phyloP scores from a whole-genome alignment of 37 sponge, comb jelly and placozoan species.

The Theonella swinhoei region DNA sequence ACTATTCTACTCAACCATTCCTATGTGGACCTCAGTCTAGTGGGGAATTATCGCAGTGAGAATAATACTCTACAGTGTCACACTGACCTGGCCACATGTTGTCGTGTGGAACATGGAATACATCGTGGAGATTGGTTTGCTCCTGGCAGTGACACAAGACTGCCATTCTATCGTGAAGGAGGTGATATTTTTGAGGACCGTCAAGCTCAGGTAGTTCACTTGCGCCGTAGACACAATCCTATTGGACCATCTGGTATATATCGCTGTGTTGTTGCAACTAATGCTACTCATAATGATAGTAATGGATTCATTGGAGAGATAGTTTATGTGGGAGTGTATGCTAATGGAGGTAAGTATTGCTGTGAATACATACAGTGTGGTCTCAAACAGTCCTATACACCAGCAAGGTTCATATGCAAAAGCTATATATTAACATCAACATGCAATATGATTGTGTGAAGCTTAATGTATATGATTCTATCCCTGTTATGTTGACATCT shows the following conservation, averaged over 20 bases:
- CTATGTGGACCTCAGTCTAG: not conserved
- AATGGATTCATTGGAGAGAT: not conserved
- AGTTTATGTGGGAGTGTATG: not conserved
- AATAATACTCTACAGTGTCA: not conserved
- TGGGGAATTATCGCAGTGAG: not conserved
- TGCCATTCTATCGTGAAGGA: no score
- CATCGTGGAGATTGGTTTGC: not conserved
- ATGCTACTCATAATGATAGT: not conserved
- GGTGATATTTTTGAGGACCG: not conserved
- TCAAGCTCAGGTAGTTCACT: not conserved
- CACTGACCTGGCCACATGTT: not conserved
- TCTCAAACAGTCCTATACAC: no score
- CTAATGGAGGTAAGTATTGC: not conserved
- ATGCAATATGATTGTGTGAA: no score
- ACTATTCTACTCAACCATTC: not conserved
- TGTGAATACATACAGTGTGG: no score
- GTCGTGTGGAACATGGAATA: not conserved
- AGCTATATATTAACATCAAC: no score
- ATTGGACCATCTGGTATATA: not conserved
- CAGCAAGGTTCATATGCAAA: no score
- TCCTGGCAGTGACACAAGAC: not conserved
- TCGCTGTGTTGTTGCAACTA: not conserved
- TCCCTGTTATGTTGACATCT: not conserved
- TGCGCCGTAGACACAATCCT: not conserved
- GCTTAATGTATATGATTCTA: not conserved